Evolutionary conservation across 2,797 vertebrate genomes (phyloP).

Genomic region (Dicrostonyx torquatus): DNA sequence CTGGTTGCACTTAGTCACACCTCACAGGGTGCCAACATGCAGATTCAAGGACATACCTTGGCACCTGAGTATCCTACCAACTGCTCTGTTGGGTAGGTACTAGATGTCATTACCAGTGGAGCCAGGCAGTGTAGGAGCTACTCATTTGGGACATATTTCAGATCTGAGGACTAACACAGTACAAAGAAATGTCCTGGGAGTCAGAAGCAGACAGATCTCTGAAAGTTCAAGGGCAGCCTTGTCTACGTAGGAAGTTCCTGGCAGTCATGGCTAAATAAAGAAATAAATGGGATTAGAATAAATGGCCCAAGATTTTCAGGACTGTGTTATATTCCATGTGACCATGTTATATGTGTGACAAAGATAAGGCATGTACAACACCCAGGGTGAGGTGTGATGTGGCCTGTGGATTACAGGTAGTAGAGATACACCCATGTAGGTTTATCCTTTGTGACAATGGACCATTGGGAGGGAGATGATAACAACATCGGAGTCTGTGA

Average conservation of each 20-base stretch:
- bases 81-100: not conserved
- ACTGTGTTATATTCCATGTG: not conserved
- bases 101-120: not conserved
- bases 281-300: not conserved
- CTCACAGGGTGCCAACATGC: not conserved
- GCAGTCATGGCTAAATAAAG: not conserved
- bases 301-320: not conserved
- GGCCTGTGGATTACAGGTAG: not conserved
- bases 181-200: not conserved
- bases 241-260: not conserved
- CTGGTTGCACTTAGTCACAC: not conserved
- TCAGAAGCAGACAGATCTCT: not conserved
- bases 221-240: not conserved
- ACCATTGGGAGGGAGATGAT: not conserved
- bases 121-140: not conserved
- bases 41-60: no score
- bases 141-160: not conserved
- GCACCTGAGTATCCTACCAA: no score
- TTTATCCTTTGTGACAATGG: not conserved
- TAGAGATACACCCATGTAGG: fast-evolving
- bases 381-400: not conserved
- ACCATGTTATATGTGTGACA: not conserved
- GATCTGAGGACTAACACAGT: not conserved
- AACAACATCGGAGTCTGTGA: not conserved
- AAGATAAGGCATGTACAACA: not conserved